Evolutionary conservation across 2,797 vertebrate genomes (phyloP), one percentile per base, ranked within the genome.

Genomic region (Toxotes lorentzi): DNA sequence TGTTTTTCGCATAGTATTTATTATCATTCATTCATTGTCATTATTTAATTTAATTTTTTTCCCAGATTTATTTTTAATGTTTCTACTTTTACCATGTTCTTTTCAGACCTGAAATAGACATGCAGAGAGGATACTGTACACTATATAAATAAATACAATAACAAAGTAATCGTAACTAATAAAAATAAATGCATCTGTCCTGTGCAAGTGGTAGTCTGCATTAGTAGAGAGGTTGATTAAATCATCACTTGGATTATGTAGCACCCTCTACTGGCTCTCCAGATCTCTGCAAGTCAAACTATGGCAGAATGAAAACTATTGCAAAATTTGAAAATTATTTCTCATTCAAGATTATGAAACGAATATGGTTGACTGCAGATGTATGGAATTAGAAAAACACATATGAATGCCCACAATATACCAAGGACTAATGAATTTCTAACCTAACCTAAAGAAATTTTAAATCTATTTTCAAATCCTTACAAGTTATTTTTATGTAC

Each of bases 231-330:
- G 24, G 11, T 35, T 73, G 47, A 81, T 67, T 54, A 12, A 51
- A 79, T 69, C 11, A 56, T 73, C 38, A 62, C 24, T 68, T 70
- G 71, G 43, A 58, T 24, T 58, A 35, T 70, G 60, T 13, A 82
- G 83, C 87, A 75, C 88, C 88, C 86, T 91, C 92, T 91, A 84
- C 86, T 91, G 89, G 87, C 64, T 60, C 0, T 73, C 0, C 24
- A 43, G 27, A 35, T 68, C 17, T 67, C 64, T 87, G 80, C 89
- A 90, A 38, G 34, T 74, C 17, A 67, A 68, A 50, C 41, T 47
- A 21, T n/a, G 16, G 4, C 0, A 38, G 7, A 53, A 24, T 50
- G 10, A 48, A 24, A 45, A 17, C 9, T 34, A 4, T 24, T 53
- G 56, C 30, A 12, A 48, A 2, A 59, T 57, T 50, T 70, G 9